phyloP scores from a whole-genome alignment of 2,888 invertebrate genomes.

The Ypsolopha sequella region DNA sequence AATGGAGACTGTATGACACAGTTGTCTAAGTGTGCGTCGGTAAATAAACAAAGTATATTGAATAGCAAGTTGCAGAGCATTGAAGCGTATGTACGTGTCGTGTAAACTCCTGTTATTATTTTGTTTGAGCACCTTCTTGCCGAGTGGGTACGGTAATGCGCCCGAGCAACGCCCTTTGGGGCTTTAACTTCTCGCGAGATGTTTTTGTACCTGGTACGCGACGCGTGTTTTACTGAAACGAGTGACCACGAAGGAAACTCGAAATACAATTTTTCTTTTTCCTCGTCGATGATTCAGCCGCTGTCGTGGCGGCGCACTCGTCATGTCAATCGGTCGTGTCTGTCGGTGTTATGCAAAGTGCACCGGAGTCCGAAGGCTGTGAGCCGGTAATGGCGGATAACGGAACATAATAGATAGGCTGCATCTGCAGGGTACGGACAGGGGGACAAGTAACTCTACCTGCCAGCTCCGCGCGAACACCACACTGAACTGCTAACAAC shows the following conservation, averaged over 20 bases:
- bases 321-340: constrained; percentile 5
- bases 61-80: no score
- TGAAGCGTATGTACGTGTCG: no score
- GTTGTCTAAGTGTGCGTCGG: no score
- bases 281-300: background rate
- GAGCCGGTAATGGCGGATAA: constrained; percentile 11
- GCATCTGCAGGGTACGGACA: background rate
- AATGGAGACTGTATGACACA: no score
- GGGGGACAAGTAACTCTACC: no score
- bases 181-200: constrained; percentile 6
- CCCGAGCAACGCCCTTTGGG: constrained; percentile 7
- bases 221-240: background rate
- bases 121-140: no score
- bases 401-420: constrained; percentile 19
- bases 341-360: constrained; percentile 11
- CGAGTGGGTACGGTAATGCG: no score
- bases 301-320: background rate
- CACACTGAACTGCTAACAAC: background rate
- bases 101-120: no score
- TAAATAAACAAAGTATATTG: no score
- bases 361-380: constrained; percentile 11
- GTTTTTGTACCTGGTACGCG: constrained; percentile 4
- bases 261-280: background rate
- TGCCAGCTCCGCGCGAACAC: no score
- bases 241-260: background rate